Evolutionary conservation across 2,797 vertebrate genomes (phyloP).

Genomic region (Nyctalus aviator): DNA sequence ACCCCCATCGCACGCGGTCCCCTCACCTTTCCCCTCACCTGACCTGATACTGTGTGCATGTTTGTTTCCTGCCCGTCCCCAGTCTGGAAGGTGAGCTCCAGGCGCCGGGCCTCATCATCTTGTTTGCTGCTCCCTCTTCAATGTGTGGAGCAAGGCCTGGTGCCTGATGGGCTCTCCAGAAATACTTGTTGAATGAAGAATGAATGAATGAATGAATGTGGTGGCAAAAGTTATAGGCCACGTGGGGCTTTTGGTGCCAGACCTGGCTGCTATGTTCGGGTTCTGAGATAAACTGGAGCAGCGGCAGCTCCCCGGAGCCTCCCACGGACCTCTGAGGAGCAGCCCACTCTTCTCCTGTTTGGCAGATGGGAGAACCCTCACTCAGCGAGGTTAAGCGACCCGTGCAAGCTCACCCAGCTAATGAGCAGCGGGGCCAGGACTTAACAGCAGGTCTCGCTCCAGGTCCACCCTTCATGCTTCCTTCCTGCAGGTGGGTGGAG

Average conservation of each 20-base stretch:
- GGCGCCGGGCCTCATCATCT: too few relatives aligned
- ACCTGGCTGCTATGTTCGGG: not conserved
- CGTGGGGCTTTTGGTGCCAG: not conserved
- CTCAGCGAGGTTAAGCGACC: not conserved
- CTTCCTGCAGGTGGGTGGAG: not conserved
- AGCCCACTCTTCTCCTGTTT: not conserved
- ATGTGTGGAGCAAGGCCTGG: not conserved
- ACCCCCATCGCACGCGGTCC: fast-evolving
- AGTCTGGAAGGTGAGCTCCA: not conserved
- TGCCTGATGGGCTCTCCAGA: not conserved
- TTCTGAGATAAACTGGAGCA: not conserved
- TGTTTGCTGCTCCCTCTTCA: not conserved
- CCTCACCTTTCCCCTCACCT: not conserved
- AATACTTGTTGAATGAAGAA: not conserved
- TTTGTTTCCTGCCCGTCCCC: not conserved
- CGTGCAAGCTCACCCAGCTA: not conserved
- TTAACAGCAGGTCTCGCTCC: not conserved
- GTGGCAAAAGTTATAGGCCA: not conserved
- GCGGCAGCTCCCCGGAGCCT: not conserved
- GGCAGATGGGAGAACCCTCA: not conserved
- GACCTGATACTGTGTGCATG: not conserved
- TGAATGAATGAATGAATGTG: not conserved
- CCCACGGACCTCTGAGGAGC: not conserved
- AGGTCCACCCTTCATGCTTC: not conserved
- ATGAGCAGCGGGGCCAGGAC: not conserved